Conservation (phyloP, 2,113 vertebrate genomes). For the Porphyrio hochstetteri region DNA sequence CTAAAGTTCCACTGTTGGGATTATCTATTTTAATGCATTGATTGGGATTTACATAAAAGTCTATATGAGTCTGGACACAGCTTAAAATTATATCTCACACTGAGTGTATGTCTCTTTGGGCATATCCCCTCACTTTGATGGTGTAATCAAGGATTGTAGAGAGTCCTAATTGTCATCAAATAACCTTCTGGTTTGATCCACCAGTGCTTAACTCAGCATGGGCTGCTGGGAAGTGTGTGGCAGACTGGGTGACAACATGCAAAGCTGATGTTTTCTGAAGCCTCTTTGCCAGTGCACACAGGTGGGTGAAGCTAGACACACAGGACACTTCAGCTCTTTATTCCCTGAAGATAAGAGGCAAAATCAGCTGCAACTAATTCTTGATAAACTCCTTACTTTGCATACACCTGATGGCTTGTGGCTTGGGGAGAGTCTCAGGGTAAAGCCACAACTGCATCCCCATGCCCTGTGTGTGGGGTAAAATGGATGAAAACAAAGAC, state of each 20-base stretch:
- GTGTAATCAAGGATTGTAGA: neutral
- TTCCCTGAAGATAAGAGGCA: neutral
- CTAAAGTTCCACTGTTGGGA: neutral
- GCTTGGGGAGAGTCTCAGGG: rapidly evolving
- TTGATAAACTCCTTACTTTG: neutral
- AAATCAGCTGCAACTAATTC: neutral
- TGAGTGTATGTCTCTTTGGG: neutral
- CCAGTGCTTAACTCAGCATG: neutral
- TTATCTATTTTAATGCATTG: neutral
- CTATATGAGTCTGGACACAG: neutral
- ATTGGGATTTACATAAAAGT: neutral
- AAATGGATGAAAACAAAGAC: neutral
- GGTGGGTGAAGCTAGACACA: neutral
- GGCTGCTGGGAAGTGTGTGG: rapidly evolving
- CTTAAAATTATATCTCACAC: neutral
- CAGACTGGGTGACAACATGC: rapidly evolving
- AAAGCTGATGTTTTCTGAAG: neutral
- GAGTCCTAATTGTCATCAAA: neutral
- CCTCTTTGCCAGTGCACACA: neutral
- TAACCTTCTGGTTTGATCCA: neutral
- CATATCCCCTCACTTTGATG: neutral
- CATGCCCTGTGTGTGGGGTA: rapidly evolving
- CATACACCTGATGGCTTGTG: rapidly evolving
- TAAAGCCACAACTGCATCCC: rapidly evolving
- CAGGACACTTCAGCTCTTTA: neutral